phyloP scores from a whole-genome alignment of 1,140 invertebrate species.

The Aethina tumida region DNA sequence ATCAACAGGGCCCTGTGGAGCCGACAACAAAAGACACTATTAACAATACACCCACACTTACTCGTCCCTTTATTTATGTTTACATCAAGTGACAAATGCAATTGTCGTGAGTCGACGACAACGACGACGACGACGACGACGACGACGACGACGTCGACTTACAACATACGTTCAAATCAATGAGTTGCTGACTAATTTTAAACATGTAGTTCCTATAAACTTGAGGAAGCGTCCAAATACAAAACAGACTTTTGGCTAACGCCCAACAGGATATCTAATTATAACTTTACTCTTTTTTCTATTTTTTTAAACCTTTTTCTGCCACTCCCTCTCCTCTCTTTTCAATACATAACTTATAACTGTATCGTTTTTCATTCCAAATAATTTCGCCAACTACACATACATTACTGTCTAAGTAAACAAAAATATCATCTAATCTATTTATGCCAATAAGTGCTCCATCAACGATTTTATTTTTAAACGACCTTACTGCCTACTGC shows the following conservation, averaged over 20 bases:
- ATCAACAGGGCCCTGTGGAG: constrained; percentile 32
- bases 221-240: constrained; percentile 28
- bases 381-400: too few relatives aligned
- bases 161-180: constrained; percentile 16
- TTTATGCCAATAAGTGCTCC: too few relatives aligned
- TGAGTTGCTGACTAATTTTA: constrained; percentile 29
- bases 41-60: constrained; percentile 1
- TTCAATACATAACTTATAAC: too few relatives aligned
- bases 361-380: too few relatives aligned
- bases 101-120: constrained; percentile 10
- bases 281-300: constrained; percentile 26
- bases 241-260: constrained; percentile 24
- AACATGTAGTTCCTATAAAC: constrained; percentile 26
- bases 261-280: constrained; percentile 36
- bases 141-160: constrained; percentile 9
- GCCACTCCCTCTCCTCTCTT: constrained; percentile 17
- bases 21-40: constrained; percentile 5
- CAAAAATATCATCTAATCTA: too few relatives aligned
- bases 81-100: constrained; percentile 14
- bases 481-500: too few relatives aligned
- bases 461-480: too few relatives aligned
- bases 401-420: too few relatives aligned
- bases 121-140: constrained; percentile 7
- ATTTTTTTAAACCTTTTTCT: too few relatives aligned
- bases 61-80: constrained; percentile 6